These are phyloP conservation scores for Sebastes umbrosus DNA, from an alignment of 2,797 vertebrate genomes.

Conservation along the genomic window DNA sequence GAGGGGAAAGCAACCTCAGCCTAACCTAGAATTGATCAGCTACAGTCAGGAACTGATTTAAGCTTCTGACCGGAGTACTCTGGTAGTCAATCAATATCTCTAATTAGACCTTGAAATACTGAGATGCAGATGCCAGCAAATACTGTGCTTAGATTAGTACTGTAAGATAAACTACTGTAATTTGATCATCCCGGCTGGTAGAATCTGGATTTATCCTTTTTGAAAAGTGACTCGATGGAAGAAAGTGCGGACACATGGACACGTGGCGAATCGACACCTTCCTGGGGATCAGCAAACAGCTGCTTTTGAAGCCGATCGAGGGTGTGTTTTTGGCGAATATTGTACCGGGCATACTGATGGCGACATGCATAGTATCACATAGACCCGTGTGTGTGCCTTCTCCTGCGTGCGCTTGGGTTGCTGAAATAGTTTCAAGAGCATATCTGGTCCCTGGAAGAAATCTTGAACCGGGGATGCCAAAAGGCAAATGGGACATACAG, in stretches of 20 bases:
- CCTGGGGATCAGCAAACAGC: conserved; percentile 21
- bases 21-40: conserved; percentile 44
- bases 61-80: conserved; percentile 19
- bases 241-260: conserved; percentile 23
- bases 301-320: conserved; percentile 37
- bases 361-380: conserved; percentile 16
- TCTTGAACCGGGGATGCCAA: conserved; percentile 31
- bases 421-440: conserved; percentile 51
- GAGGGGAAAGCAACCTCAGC: conserved; percentile 29
- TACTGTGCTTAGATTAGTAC: neutral
- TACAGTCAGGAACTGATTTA: conserved; percentile 41
- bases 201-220: conserved; percentile 4
- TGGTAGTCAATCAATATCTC: conserved; percentile 44
- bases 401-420: neutral
- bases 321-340: conserved; percentile 55
- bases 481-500: conserved; percentile 51
- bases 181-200: neutral
- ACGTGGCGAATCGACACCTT: conserved; percentile 20
- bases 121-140: conserved; percentile 3
- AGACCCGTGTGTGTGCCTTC: neutral
- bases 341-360: conserved; percentile 16
- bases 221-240: conserved; percentile 11
- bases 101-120: conserved; percentile 45
- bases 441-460: conserved; percentile 51
- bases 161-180: neutral